These are phyloP conservation scores for Acheta domesticus DNA, from an alignment of 2,888 invertebrate species.

Conservation along the genomic window DNA sequence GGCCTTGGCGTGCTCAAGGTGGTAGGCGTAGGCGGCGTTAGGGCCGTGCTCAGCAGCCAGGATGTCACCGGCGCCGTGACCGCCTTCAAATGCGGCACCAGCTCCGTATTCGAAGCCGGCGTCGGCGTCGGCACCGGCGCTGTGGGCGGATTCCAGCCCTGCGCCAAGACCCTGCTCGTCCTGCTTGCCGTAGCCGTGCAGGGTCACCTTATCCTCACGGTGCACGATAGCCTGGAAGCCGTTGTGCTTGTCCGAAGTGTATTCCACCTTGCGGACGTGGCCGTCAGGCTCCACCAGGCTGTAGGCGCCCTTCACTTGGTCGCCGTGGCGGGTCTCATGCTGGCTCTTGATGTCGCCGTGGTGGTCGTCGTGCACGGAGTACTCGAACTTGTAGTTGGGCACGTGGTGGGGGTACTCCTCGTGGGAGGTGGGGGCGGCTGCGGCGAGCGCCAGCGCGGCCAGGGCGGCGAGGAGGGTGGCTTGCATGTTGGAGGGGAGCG, in stretches of 20 bases:
- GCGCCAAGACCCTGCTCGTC: neutral
- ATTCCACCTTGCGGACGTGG: neutral
- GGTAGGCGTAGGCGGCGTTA: neutral
- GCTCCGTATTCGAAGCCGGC: neutral
- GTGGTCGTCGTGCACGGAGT: neutral
- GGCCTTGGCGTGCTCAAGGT: neutral
- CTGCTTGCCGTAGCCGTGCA: neutral
- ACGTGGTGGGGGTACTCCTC: neutral
- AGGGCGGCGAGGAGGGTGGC: neutral
- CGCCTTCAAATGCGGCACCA: neutral
- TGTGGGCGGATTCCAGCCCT: neutral
- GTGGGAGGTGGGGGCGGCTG: neutral
- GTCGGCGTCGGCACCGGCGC: neutral
- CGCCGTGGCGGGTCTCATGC: neutral
- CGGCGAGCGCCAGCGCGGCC: neutral
- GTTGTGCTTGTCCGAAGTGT: neutral
- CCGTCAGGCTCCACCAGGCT: conserved; percentile 9
- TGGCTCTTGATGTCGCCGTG: conserved; percentile 1
- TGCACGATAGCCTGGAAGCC: neutral
- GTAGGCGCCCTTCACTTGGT: neutral
- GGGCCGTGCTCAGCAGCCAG: neutral
- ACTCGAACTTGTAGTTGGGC: neutral
- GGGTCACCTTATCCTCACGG: neutral
- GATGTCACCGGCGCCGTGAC: neutral
- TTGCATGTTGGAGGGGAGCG: neutral